These are phyloP conservation scores for Nymphalis polychloros DNA, from an alignment of 2,888 invertebrate genomes.

Conservation along the genomic window DNA sequence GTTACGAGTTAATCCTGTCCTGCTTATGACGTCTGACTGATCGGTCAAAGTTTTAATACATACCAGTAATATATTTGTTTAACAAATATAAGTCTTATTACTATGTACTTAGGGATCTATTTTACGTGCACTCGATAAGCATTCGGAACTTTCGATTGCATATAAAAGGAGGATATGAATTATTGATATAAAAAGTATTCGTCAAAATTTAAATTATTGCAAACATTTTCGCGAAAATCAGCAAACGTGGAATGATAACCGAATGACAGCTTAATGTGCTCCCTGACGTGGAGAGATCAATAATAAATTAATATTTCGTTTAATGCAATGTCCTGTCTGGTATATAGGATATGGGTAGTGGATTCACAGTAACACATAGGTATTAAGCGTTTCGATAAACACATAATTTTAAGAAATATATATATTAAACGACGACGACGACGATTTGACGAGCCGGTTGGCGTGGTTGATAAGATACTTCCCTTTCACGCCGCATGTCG, in stretches of 20 bases:
- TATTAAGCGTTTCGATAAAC: too few relatives aligned
- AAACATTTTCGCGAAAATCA: slow-evolving; percentile 11
- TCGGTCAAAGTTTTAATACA: background rate
- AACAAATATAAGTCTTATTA: background rate
- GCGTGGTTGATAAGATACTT: too few relatives aligned
- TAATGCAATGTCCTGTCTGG: slow-evolving; percentile 5
- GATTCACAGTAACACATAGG: background rate
- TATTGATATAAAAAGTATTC: slow-evolving; percentile 12
- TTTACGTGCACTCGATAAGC: background rate
- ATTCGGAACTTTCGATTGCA: too few relatives aligned
- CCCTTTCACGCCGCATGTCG: too few relatives aligned
- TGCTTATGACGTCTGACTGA: too few relatives aligned
- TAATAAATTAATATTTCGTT: slow-evolving; percentile 26
- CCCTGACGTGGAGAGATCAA: slow-evolving; percentile 16
- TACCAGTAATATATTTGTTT: background rate
- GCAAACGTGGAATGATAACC: slow-evolving; percentile 13
- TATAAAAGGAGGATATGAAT: slow-evolving; percentile 6
- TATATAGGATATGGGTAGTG: background rate
- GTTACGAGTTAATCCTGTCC: too few relatives aligned
- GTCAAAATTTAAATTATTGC: slow-evolving; percentile 12
- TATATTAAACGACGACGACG: too few relatives aligned
- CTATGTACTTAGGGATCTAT: background rate
- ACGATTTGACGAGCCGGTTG: too few relatives aligned
- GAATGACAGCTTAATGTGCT: slow-evolving; percentile 14
- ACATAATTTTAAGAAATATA: too few relatives aligned